phyloP scores from a whole-genome alignment of 2,888 invertebrate species.

The Chalcis sispes region DNA sequence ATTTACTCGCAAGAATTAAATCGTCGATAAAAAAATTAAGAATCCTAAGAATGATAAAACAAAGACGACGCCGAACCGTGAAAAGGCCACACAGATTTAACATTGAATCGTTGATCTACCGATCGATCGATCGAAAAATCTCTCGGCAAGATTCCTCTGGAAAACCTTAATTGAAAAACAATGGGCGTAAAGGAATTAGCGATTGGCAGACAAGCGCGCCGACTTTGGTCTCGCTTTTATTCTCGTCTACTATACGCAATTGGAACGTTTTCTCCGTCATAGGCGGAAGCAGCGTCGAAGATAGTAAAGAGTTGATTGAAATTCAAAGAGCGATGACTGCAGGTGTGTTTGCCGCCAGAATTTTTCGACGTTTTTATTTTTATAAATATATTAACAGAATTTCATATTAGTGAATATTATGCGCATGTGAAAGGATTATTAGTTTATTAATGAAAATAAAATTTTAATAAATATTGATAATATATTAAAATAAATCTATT shows the following conservation, averaged over 20 bases:
- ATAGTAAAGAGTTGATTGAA: slow-evolving; percentile 3
- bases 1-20: slow-evolving; percentile 7
- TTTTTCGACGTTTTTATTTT: too few species aligned
- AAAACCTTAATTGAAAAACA: slow-evolving; percentile 65
- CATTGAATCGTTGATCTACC: slow-evolving; percentile 59
- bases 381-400: too few species aligned
- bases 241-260: too few species aligned
- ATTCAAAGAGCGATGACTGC: slow-evolving; percentile 1
- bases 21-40: slow-evolving; percentile 14
- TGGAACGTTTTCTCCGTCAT: too few species aligned
- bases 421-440: too few species aligned
- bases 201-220: slow-evolving; percentile 18
- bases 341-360: not conserved
- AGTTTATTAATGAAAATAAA: too few species aligned
- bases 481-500: too few species aligned
- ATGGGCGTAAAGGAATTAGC: slow-evolving; percentile 57
- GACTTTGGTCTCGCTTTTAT: too few species aligned
- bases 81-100: slow-evolving; percentile 62
- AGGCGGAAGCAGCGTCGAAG: not conserved
- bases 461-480: too few species aligned
- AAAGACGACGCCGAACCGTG: slow-evolving; percentile 1
- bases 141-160: slow-evolving; percentile 20
- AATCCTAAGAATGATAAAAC: too few species aligned
- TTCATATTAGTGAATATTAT: too few species aligned
- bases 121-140: slow-evolving; percentile 56